Evolutionary conservation across 1,140 invertebrate genomes (phyloP).

Genomic region (Dufourea novaeangliae): DNA sequence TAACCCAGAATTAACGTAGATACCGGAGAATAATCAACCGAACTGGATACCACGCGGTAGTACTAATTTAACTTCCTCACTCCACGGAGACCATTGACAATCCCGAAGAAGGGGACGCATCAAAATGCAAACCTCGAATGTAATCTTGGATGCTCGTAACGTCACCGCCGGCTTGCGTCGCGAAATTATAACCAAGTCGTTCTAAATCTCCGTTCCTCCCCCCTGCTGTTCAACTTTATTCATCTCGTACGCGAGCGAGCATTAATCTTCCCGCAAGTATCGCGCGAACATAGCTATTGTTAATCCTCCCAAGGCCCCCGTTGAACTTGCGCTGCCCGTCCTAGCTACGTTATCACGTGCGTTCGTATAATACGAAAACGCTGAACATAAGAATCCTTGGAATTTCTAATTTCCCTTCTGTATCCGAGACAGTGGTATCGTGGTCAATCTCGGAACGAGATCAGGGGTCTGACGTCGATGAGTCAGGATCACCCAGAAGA

Average conservation of each 20-base stretch:
- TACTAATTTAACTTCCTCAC: neutral
- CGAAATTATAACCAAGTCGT: constrained; percentile 2
- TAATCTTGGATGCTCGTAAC: constrained; percentile 11
- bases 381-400: neutral
- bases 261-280: constrained; percentile 11
- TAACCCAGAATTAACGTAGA: too few species aligned
- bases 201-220: neutral
- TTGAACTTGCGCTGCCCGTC: neutral
- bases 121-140: constrained; percentile 32
- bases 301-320: neutral
- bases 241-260: neutral
- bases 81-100: neutral
- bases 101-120: neutral
- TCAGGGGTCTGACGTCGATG: constrained; percentile 15
- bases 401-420: constrained; percentile 17
- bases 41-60: too few species aligned
- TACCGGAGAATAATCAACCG: too few species aligned
- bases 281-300: neutral
- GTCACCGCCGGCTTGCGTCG: neutral
- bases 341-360: neutral
- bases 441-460: neutral
- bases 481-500: neutral
- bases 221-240: constrained; percentile 24
- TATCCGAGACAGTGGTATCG: neutral
- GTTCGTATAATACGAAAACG: neutral